A percentile compares a stretch with the other conserved stretches of the same genome.
These are phyloP conservation scores for Fundulus diaphanus DNA, from an alignment of 2,797 vertebrate species.

Conservation along the genomic window DNA sequence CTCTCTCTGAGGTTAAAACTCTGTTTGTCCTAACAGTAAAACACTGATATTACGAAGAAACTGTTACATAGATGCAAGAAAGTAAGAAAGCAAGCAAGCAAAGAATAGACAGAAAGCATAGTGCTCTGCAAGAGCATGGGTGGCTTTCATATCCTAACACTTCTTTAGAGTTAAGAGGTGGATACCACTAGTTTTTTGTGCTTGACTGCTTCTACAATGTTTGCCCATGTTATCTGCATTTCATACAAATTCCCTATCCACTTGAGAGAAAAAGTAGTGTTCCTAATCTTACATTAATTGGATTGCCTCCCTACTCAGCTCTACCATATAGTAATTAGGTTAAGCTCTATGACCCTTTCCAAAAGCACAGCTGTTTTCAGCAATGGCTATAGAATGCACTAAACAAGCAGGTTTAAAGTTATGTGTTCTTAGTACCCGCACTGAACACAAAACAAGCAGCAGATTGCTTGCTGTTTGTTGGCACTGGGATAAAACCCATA, in stretches of 20 bases:
- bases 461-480: constrained; percentile 31
- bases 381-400: constrained; percentile 12
- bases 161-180: constrained; percentile 19
- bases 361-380: constrained; percentile 29
- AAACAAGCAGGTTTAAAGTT: constrained; percentile 22
- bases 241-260: constrained; percentile 27
- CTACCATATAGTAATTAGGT: constrained; percentile 48
- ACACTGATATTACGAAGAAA: constrained; percentile 23
- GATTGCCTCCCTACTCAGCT: constrained; percentile 29
- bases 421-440: constrained; percentile 38
- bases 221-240: constrained; percentile 34
- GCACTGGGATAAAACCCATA: constrained; percentile 55
- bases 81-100: not conserved
- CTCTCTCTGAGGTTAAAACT: constrained; percentile 12
- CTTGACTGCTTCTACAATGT: constrained; percentile 32
- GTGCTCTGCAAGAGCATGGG: constrained; percentile 15
- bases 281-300: constrained; percentile 48
- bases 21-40: constrained; percentile 23
- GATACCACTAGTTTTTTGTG: constrained; percentile 24
- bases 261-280: constrained; percentile 41
- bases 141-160: constrained; percentile 19
- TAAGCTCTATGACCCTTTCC: constrained; percentile 44
- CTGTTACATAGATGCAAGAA: not conserved
- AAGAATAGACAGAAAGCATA: not conserved
- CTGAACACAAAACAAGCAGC: constrained; percentile 47